Base-by-base conservation (phyloP, 2,797 vertebrate species). In the Hybognathus amarus region DNA sequence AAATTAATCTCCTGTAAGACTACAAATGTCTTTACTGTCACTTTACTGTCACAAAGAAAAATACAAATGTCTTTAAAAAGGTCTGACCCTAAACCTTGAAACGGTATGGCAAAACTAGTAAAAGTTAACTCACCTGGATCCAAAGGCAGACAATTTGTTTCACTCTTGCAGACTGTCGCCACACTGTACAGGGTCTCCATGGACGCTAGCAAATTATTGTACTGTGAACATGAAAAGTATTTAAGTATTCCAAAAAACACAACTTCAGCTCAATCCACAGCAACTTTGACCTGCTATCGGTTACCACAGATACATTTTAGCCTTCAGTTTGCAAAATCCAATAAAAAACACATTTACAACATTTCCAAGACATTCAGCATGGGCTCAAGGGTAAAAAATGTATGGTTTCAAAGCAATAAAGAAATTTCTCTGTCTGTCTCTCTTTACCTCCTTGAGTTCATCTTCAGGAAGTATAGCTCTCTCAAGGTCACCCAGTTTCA, bases 101-200 rank as follows among this genome's bases (percentile, higher is more conserved):
- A 52, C 3, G 0, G 27, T 52, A 27, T 40, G 24, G 6, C 8
- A 36, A 36, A 54, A 54, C 10, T 10, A 76, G 36, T 61, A 11
- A 27, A 77, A 42, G 15, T 45, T 17, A 33, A 47, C 27, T 66
- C 27, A 99, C 98, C 97, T 90, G 98, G 98, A 73, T 99, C 98
- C 79, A 99, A 91, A 0, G 95, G 94, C 20, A 94, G 92, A 82
- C 98, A 99, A 0, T 20, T 87, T 0, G 88, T 86, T 17, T 91
- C 10, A 0, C 87, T 52, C 30, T 91, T 92, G 93, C 98, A 99
- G 85, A 97, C 96, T 84, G 95, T 91, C 80, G 97, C 97, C 70
- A 97, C 85, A 0, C 98, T 99, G 91, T 99, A 99, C 0, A 89
- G 94, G 24, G 96, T 97, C 91, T 99, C 98, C 98, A 99, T 99